Evolutionary conservation across 2,888 invertebrate genomes (phyloP).

Genomic region (Agriopis marginaria): DNA sequence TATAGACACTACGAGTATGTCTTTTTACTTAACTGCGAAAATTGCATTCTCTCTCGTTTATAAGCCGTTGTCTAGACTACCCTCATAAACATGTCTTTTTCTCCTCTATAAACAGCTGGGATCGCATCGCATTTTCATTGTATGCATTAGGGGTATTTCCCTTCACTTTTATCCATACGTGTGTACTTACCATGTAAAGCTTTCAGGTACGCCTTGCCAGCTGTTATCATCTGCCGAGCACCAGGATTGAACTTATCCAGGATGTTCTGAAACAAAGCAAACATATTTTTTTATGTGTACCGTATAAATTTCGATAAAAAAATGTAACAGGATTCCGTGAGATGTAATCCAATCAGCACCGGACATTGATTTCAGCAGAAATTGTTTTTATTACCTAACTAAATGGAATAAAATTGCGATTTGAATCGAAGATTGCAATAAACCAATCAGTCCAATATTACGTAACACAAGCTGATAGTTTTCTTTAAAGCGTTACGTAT

Average conservation of each 20-base stretch:
- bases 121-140: conserved; percentile 25
- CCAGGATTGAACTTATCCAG: conserved; percentile 98
- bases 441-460: conserved; percentile 56
- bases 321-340: conserved; percentile 21
- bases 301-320: conserved; percentile 18
- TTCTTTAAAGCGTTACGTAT: conserved; percentile 51
- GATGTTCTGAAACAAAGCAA: conserved; percentile 92
- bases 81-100: conserved; percentile 39
- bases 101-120: conserved; percentile 19
- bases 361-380: conserved; percentile 29
- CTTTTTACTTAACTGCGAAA: conserved; percentile 33
- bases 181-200: conserved; percentile 95
- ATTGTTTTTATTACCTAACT: conserved; percentile 41
- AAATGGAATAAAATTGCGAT: conserved; percentile 34
- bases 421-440: conserved; percentile 38
- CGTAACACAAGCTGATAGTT: conserved; percentile 46
- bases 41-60: conserved; percentile 41
- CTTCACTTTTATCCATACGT: conserved; percentile 2
- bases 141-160: conserved; percentile 19
- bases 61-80: conserved; percentile 42
- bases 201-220: conserved; percentile 97
- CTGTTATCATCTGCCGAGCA: conserved; percentile 96
- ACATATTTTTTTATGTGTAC: conserved; percentile 4
- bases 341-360: conserved; percentile 22
- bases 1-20: neutral